A percentile compares a stretch with the other conserved stretches of the same genome.
Conservation (phyloP, 2,113 vertebrate genomes). For the Equus quagga region DNA sequence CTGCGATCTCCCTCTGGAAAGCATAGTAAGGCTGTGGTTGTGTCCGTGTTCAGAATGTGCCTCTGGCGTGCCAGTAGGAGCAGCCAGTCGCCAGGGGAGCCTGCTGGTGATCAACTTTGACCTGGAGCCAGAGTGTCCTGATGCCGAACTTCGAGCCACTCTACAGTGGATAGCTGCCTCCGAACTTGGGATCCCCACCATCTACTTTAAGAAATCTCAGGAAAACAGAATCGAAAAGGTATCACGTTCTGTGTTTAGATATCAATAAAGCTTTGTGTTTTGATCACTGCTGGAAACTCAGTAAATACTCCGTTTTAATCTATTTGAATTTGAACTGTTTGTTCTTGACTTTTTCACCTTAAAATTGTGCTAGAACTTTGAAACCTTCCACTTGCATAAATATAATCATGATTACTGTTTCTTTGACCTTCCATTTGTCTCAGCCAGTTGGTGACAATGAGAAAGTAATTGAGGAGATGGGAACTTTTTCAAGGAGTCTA, state of each 20-base stretch:
- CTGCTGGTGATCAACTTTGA: constrained; percentile 96
- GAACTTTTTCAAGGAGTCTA: not conserved
- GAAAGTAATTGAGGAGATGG: not conserved
- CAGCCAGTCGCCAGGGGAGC: constrained; percentile 87
- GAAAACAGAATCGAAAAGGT: constrained; percentile 94
- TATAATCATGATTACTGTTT: not conserved
- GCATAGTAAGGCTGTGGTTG: constrained; percentile 65
- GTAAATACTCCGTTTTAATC: not conserved
- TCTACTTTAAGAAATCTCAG: constrained; percentile 96
- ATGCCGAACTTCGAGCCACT: constrained; percentile 92
- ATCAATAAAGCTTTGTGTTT: not conserved
- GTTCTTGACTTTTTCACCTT: not conserved
- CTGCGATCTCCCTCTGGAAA: not conserved
- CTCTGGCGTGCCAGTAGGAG: constrained; percentile 84
- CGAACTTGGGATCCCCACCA: constrained; percentile 93
- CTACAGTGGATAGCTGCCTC: constrained; percentile 98
- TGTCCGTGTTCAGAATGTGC: constrained; percentile 88
- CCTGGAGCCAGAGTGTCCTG: constrained; percentile 91
- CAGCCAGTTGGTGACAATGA: not conserved
- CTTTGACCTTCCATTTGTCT: not conserved
- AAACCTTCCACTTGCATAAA: not conserved
- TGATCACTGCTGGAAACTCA: not conserved
- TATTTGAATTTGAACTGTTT: not conserved
- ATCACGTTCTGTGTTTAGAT: not conserved
- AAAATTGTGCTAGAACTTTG: not conserved